phyloP scores from a whole-genome alignment of 2,888 invertebrate genomes.

The Ennomos quercinarius region DNA sequence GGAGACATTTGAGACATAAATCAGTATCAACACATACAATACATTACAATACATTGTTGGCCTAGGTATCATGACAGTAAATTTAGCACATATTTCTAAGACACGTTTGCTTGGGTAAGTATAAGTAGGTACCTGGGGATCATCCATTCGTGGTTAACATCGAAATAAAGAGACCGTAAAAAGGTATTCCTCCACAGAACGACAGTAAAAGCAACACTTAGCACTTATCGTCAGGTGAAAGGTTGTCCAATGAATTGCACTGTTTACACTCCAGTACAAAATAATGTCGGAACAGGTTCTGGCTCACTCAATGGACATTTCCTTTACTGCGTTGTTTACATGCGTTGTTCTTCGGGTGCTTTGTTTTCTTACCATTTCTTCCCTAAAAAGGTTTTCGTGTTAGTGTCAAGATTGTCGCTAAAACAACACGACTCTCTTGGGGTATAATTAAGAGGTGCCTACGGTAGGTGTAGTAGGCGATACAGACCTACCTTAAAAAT shows the following conservation, averaged over 20 bases:
- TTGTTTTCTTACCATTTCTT: constrained; percentile 54
- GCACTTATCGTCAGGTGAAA: constrained; percentile 75
- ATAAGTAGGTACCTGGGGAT: neutral
- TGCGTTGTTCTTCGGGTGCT: constrained; percentile 38
- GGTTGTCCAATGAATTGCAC: constrained; percentile 70
- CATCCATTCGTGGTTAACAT: constrained; percentile 32
- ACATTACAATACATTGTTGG: too few species aligned
- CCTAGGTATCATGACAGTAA: too few species aligned
- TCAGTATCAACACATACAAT: too few species aligned
- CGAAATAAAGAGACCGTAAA: constrained; percentile 51
- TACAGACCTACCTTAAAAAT: too few species aligned
- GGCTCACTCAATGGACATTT: constrained; percentile 50
- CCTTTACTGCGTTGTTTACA: constrained; percentile 50
- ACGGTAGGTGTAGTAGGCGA: neutral
- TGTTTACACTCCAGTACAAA: constrained; percentile 61
- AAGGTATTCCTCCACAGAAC: constrained; percentile 47
- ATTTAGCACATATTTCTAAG: neutral
- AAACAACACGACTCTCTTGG: constrained; percentile 5
- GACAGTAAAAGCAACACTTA: constrained; percentile 64
- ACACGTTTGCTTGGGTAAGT: neutral
- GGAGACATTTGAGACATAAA: too few species aligned
- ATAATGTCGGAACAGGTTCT: constrained; percentile 32
- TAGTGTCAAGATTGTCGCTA: constrained; percentile 35
- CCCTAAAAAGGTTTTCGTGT: constrained; percentile 49
- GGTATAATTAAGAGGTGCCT: constrained; percentile 1